These are phyloP conservation scores for Myiopsitta monachus DNA, from an alignment of 2,113 vertebrate species.

Conservation along the genomic window DNA sequence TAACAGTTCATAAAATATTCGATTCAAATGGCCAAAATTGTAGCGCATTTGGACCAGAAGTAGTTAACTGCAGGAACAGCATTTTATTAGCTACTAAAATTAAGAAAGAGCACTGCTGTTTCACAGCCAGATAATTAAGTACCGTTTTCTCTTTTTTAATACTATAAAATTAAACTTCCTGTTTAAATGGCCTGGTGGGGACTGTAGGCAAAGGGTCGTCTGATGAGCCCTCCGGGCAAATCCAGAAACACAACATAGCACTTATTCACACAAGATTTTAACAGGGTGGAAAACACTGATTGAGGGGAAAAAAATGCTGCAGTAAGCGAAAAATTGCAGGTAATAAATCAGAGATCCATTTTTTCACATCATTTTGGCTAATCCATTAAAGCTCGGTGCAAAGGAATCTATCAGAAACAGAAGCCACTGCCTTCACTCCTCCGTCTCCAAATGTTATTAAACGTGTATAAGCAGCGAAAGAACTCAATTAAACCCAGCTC, in stretches of 20 bases:
- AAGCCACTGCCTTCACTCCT: constrained; percentile 48
- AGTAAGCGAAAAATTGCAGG: constrained; percentile 80
- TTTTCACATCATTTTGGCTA: constrained; percentile 78
- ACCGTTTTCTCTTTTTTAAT: constrained; percentile 82
- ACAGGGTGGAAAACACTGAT: constrained; percentile 68
- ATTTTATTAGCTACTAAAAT: constrained; percentile 86
- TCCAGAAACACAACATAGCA: constrained; percentile 73
- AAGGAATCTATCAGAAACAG: constrained; percentile 75
- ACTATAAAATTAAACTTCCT: constrained; percentile 88
- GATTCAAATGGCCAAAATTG: constrained; percentile 69
- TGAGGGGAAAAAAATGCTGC: constrained; percentile 61
- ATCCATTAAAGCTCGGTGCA: constrained; percentile 83
- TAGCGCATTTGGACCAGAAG: constrained; percentile 76
- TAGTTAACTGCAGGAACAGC: constrained; percentile 78
- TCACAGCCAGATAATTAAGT: constrained; percentile 86
- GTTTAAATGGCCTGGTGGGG: constrained; percentile 80
- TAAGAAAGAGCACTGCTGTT: constrained; percentile 83
- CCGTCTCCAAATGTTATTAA: constrained; percentile 61
- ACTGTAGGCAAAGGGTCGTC: constrained; percentile 70
- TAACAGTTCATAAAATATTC: constrained; percentile 86
- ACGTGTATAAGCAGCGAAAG: constrained; percentile 25
- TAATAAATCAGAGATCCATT: constrained; percentile 83
- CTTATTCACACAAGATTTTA: constrained; percentile 76
- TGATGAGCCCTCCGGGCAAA: constrained; percentile 75
- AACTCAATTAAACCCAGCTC: neutral